Base-by-base conservation (phyloP, 2,888 invertebrate genomes). In the Apotomis betuletana region DNA sequence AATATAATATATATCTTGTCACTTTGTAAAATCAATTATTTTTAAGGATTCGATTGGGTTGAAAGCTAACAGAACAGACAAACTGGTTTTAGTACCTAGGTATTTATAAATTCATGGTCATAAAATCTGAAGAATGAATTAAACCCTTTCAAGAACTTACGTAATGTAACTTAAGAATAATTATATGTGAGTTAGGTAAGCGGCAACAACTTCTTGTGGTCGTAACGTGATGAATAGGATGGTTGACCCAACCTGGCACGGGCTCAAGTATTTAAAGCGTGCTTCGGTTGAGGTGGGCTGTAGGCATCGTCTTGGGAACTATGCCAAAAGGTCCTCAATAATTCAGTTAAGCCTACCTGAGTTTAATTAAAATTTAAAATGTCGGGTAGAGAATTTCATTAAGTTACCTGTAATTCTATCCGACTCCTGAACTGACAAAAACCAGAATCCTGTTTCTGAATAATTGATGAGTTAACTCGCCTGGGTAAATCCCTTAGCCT, bases 251-350 rank as follows among this genome's bases (percentile, higher is more conserved):
- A 52, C 6, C 57, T 59, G 69, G 69, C 63, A 70, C 63, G 58
- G 36, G 63, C 52, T 59, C 41, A 13, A 46, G 62, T 12, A n/a
- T n/a, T n/a, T n/a, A 61, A 41, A 63, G 9, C 58, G 57, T 38
- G 49, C 54, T 36, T 27, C 44, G 49, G 15, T 62, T 44, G 27
- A 67, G 62, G 68, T 67, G 36, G 58, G 68, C 54, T 68, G 68
- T 67, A 46, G 58, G 68, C 72, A 68, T 68, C 58, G 38, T 68
- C 72, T 72, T 63, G 62, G 72, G 67, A 72, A 67, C 62, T 59
- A 38, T 63, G 72, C 72, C 72, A 72, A 71, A 58, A 58, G 58
- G 58, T 27, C 38, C 51, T 67, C 59, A 68, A 68, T 68, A 68
- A 68, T 54, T 63, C 64, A 44, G 54, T 38, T 15, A 44, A n/a